These are phyloP conservation scores for Balanococcus diminutus DNA, from an alignment of 2,888 invertebrate species.

Conservation along the genomic window DNA sequence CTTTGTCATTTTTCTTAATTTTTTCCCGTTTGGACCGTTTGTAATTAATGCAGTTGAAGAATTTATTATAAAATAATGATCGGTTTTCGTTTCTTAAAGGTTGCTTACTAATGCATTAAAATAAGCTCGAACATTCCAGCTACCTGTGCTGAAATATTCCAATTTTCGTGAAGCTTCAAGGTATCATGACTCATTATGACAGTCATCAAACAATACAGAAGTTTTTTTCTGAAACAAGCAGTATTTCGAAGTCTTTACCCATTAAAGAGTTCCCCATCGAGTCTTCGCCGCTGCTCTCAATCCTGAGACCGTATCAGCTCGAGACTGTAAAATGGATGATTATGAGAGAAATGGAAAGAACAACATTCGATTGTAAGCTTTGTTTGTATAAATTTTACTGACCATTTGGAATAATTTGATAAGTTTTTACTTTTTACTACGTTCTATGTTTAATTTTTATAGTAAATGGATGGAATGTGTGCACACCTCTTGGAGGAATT, in stretches of 20 bases:
- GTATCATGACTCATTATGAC: conserved; percentile 29
- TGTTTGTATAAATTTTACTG: not conserved
- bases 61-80: too few species aligned
- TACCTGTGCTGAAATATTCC: too few species aligned
- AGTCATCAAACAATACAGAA: conserved; percentile 32
- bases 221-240: conserved; percentile 2
- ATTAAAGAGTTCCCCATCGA: conserved; percentile 56
- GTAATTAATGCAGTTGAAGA: too few species aligned
- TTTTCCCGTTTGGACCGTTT: too few species aligned
- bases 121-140: too few species aligned
- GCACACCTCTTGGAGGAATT: conserved; percentile 87
- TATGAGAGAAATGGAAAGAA: conserved; percentile 63
- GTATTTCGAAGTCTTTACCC: conserved; percentile 7
- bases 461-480: conserved; percentile 90
- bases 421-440: not conserved
- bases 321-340: conserved; percentile 75
- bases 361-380: not conserved
- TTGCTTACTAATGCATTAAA: too few species aligned
- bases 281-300: conserved; percentile 64
- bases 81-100: too few species aligned
- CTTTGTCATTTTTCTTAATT: too few species aligned
- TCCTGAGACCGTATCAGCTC: conserved; percentile 70
- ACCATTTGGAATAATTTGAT: too few species aligned
- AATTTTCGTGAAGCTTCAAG: not conserved
- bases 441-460: conserved; percentile 20